phyloP scores from a whole-genome alignment of 2,797 vertebrate genomes.

The Champsocephalus esox region DNA sequence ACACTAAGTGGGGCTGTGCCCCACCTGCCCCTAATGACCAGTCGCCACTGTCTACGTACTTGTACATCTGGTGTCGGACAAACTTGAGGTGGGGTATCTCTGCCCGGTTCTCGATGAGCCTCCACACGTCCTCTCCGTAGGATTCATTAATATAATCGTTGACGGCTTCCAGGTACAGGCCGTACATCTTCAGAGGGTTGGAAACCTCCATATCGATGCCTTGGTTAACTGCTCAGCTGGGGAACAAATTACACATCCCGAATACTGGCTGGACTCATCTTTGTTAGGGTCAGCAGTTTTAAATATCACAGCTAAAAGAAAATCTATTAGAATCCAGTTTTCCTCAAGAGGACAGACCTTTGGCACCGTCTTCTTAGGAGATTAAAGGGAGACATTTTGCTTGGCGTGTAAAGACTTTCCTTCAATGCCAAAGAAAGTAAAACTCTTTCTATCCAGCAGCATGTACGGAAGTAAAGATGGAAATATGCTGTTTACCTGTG shows the following conservation, averaged over 20 bases:
- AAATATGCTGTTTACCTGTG: constrained; percentile 32
- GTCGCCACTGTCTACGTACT: constrained; percentile 75
- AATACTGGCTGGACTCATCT: background rate
- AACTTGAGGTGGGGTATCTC: constrained; percentile 87
- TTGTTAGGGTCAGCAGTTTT: background rate
- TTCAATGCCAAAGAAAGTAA: background rate
- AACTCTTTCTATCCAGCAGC: background rate
- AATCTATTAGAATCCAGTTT: background rate
- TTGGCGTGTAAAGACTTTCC: background rate
- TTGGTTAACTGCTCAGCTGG: constrained; percentile 60
- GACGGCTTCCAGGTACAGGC: constrained; percentile 85
- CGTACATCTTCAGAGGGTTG: constrained; percentile 83
- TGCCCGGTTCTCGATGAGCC: constrained; percentile 84
- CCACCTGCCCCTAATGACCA: no score
- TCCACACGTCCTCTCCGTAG: constrained; percentile 85
- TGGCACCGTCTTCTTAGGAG: background rate
- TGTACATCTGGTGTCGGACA: constrained; percentile 86
- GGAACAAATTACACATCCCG: background rate
- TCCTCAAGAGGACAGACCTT: background rate
- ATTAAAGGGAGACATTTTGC: constrained; percentile 4
- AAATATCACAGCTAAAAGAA: background rate
- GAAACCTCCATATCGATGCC: constrained; percentile 62
- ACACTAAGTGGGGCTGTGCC: no score
- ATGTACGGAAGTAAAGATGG: background rate
- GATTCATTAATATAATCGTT: constrained; percentile 87